A percentile compares a stretch with the other conserved stretches of the same genome.
These are phyloP conservation scores for Montipora cactus DNA, from an alignment of 64 coral and sea anemone genomes.

Conservation along the genomic window DNA sequence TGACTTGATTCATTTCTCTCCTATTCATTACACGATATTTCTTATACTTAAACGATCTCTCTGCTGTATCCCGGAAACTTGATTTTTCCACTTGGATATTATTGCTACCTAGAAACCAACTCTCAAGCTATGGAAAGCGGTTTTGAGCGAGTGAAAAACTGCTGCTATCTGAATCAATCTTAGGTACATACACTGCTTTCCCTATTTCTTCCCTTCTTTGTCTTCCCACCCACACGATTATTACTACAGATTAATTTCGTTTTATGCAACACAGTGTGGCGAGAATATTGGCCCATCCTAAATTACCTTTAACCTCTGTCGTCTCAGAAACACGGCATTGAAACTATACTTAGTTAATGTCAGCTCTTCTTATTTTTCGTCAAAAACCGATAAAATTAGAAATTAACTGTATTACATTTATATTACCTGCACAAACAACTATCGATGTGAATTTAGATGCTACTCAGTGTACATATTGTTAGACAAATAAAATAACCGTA, in stretches of 20 bases:
- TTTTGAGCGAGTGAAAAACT: no score
- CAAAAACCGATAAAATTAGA: not conserved
- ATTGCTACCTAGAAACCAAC: not conserved
- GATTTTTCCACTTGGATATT: not conserved
- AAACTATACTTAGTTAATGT: not conserved
- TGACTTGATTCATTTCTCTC: not conserved
- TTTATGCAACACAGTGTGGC: not conserved
- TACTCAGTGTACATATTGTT: not conserved
- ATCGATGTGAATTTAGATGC: not conserved
- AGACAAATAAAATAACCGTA: not conserved
- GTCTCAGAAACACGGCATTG: no score
- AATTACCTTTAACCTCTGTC: not conserved
- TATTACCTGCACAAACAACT: not conserved
- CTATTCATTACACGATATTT: not conserved
- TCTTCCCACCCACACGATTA: not conserved
- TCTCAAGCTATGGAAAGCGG: no score
- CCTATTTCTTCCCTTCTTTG: no score
- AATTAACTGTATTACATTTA: not conserved
- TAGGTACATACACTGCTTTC: no score
- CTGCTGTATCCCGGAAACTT: not conserved
- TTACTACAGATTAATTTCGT: not conserved
- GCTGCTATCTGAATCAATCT: no score
- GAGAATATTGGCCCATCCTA: not conserved
- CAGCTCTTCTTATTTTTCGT: not conserved
- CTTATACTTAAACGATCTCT: not conserved